A percentile compares a stretch with the other conserved stretches of the same genome.
phyloP scores from a whole-genome alignment of 2,888 invertebrate species.

The Hypselothyrea guttata region DNA sequence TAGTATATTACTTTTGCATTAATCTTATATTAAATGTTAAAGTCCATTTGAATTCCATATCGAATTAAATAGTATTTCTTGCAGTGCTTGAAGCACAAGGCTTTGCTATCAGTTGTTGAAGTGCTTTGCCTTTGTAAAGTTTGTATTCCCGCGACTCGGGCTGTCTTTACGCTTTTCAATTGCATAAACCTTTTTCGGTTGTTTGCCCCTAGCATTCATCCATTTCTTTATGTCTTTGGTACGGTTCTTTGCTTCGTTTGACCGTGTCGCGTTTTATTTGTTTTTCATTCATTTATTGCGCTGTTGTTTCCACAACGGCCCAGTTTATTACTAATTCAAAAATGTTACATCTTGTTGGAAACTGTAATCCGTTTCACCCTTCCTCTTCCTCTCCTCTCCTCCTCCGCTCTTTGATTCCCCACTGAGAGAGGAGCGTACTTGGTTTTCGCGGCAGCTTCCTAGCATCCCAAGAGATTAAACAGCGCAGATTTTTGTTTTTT shows the following conservation, averaged over 20 bases:
- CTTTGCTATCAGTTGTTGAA: no score
- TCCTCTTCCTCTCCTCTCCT: neutral
- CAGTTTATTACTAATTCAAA: slow-evolving; percentile 76
- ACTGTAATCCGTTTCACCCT: slow-evolving; percentile 4
- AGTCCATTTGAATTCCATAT: no score
- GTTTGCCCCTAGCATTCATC: neutral
- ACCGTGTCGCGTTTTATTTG: slow-evolving; percentile 51
- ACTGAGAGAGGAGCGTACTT: slow-evolving; percentile 1
- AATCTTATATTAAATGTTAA: no score
- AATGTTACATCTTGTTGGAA: slow-evolving; percentile 65
- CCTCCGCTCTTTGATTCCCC: neutral
- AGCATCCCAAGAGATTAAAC: slow-evolving; percentile 56
- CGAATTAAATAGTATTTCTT: no score
- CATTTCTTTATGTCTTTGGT: slow-evolving; percentile 7
- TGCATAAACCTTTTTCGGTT: slow-evolving; percentile 38
- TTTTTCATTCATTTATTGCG: slow-evolving; percentile 70
- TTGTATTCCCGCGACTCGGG: slow-evolving; percentile 26
- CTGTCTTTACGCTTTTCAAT: slow-evolving; percentile 39
- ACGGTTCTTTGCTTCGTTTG: slow-evolving; percentile 4
- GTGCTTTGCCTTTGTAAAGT: slow-evolving; percentile 41
- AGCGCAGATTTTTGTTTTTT: slow-evolving; percentile 33
- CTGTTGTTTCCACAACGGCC: slow-evolving; percentile 43
- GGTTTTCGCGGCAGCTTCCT: slow-evolving; percentile 14
- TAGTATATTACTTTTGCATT: no score
- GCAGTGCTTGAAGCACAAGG: no score